Evolutionary conservation across 2,888 invertebrate genomes (phyloP), one percentile per base, ranked within the genome.

Genomic region (Microchrysa polita): DNA sequence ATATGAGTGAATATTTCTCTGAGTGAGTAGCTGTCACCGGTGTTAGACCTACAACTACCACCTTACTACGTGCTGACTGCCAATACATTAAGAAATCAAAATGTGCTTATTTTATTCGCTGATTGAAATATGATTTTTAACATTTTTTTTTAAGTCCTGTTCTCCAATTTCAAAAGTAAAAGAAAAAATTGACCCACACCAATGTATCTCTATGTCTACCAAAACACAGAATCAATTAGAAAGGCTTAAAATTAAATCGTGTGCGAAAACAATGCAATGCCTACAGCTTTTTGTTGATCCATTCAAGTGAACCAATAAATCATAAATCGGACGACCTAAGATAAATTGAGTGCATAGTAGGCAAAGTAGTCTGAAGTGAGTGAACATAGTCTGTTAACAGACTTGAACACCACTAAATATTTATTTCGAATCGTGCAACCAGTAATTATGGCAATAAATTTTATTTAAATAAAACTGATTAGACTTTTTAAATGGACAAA

Each of bases 371-470:
- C n/a, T n/a, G n/a, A n/a, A n/a, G n/a, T n/a, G n/a, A n/a, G n/a
- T 22, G 55, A 52, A 9, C 34, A 34, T n/a, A n/a, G n/a, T n/a
- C n/a, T n/a, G 67, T 40, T 55, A 55, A 69, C 69, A 52, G 34
- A n/a, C 44, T 48, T 20, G n/a, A 65, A 65, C 65, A 65, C 5
- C 42, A 69, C 57, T 14, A 57, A 27, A n/a, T 55, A 40, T 57
- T 55, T 57, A 69, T 57, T 57, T 40, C 22, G 23, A 69, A 18
- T 69, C 69, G 69, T 69, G 69, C 69, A 69, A 20, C 40, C 1
- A 55, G 57, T 57, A 69, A 69, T 57, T 69, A 69, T 57, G 10
- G 69, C 69, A 20, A 69, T 69, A 69, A 69, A 69, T 69, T 57
- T 69, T 40, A 69, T 67, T 69, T 40, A 57, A 69, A 69, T 69